phyloP scores from a whole-genome alignment of 2,888 invertebrate genomes.

The Dusona sp. region DNA sequence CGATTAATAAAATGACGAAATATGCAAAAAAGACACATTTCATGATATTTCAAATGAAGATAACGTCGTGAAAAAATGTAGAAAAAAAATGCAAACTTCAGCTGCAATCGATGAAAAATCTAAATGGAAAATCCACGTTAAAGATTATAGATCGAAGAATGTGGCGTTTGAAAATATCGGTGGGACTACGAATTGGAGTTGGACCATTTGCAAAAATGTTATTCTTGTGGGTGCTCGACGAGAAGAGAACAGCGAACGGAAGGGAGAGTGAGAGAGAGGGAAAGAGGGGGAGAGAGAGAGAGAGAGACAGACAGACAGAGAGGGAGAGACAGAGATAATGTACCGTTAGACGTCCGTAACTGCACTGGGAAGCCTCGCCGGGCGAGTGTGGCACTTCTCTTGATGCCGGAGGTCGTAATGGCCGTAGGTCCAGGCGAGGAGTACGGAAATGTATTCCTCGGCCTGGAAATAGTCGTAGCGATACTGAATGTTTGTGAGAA shows the following conservation, averaged over 20 bases:
- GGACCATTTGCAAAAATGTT: conserved; percentile 35
- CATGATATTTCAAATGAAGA: neutral
- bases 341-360: conserved; percentile 67
- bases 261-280: neutral
- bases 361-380: conserved; percentile 58
- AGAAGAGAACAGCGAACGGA: conserved; percentile 8
- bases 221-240: conserved; percentile 35
- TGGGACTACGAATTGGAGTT: conserved; percentile 3
- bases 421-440: conserved; percentile 64
- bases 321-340: conserved; percentile 51
- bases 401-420: conserved; percentile 67
- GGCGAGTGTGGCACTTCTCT: conserved; percentile 53
- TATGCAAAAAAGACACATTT: neutral
- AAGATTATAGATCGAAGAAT: conserved; percentile 5
- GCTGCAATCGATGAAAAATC: neutral
- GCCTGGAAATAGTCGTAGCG: conserved; percentile 55
- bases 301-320: conserved; percentile 11
- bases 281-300: conserved; percentile 9
- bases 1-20: neutral
- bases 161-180: neutral
- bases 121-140: conserved; percentile 2
- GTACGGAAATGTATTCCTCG: conserved; percentile 61
- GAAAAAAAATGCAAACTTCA: neutral
- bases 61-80: neutral
- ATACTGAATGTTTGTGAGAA: conserved; percentile 19